A percentile compares a stretch with the other conserved stretches of the same genome.
Evolutionary conservation across 1,140 invertebrate species (phyloP).

Genomic region (Cyrtorhinus lividipennis): DNA sequence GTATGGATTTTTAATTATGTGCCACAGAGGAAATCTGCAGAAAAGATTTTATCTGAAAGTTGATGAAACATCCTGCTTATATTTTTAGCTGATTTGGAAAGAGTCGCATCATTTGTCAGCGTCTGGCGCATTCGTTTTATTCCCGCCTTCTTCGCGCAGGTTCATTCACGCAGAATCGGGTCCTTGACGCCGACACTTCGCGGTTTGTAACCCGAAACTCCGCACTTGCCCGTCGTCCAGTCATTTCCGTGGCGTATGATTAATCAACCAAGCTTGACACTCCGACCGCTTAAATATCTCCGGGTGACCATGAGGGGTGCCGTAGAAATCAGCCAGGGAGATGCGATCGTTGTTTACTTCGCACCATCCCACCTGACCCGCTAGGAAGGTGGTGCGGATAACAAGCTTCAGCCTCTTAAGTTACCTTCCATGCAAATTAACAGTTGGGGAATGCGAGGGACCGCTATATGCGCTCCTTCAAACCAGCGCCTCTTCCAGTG

Average conservation of each 20-base stretch:
- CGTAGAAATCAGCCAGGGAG: background rate
- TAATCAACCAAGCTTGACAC: background rate
- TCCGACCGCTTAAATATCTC: background rate
- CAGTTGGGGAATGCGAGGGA: background rate
- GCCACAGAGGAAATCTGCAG: too few relatives aligned
- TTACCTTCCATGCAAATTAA: conserved; percentile 5
- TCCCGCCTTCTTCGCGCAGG: too few relatives aligned
- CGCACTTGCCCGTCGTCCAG: background rate
- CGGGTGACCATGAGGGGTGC: background rate
- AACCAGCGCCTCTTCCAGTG: background rate
- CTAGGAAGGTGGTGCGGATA: background rate
- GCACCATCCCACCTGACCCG: background rate
- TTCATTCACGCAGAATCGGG: too few relatives aligned
- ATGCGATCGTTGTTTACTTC: background rate
- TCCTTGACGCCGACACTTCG: too few relatives aligned
- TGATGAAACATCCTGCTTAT: too few relatives aligned
- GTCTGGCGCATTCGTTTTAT: too few relatives aligned
- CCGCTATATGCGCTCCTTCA: background rate
- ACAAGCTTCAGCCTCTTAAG: conserved; percentile 4
- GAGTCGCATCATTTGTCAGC: too few relatives aligned
- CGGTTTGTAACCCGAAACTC: background rate
- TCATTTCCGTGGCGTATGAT: background rate
- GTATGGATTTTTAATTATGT: too few relatives aligned
- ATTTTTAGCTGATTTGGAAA: too few relatives aligned
- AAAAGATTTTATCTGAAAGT: too few relatives aligned